Evolutionary conservation across 1,140 invertebrate species (phyloP), one percentile per base, ranked within the genome.

Genomic region (Cotesia glomerata): DNA sequence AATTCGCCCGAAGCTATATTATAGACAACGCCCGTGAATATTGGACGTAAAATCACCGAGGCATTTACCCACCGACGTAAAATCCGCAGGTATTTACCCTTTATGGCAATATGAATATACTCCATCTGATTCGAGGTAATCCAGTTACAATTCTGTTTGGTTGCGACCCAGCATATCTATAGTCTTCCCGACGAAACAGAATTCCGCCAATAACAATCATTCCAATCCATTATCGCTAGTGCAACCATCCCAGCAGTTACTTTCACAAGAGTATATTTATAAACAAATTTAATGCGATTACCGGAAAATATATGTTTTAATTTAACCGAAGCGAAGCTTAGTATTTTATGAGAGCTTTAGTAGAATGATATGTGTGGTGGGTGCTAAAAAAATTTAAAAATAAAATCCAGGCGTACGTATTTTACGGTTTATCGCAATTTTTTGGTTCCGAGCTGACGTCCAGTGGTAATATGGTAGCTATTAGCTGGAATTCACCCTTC

Each of bases 401-500:
- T 11, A 11, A 45, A 45, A 45, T 45, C 11, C 5, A 45, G 11
- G 11, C 39, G 39, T 26, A 2, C 39, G 39, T 9, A 45, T 45
- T 45, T 7, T 45, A 9, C 39, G 39, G 39, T 45, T 45, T 9
- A 45, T 11, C 7, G 39, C 39, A 63, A 34, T 11, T 26, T 36
- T 36, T 58, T 14, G 16, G 26, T 26, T 26, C 26, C 26, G 26
- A 3, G 26, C 26, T 26, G 26, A 26, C 26, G 26, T 26, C 26
- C 26, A 3, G 26, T 26, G 39, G 69, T 77, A 80, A 80, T 79
- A 79, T 79, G 80, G 78, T 77, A 62, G 74, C 79, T 79, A 80
- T 82, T 82, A 82, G 76, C 76, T 63, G 72, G 76, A 74, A 74
- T 79, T 77, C 78, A 67, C 74, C 76, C 73, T 75, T 74, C 74